phyloP scores from a whole-genome alignment of 1,140 invertebrate genomes.

The Pemphigus obesinymphae region DNA sequence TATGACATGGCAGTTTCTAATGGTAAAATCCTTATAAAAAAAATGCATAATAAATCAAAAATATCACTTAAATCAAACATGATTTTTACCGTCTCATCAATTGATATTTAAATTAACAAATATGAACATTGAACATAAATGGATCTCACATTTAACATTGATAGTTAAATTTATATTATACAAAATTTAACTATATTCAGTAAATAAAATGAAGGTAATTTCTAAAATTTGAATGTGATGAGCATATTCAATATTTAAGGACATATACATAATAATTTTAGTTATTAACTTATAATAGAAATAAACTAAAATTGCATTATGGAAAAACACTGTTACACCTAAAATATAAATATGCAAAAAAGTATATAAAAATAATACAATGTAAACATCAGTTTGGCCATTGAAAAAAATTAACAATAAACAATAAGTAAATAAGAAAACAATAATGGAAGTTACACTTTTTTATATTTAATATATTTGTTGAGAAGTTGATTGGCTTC shows the following conservation, averaged over 20 bases:
- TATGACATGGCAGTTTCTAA: background rate
- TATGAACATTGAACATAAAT: no score
- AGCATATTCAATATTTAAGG: background rate
- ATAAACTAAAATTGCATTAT: background rate
- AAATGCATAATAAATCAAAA: background rate
- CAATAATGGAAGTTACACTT: background rate
- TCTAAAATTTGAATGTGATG: background rate
- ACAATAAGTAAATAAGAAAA: background rate
- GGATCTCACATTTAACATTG: no score
- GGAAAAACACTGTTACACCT: background rate
- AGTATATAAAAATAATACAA: background rate
- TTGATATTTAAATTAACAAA: background rate
- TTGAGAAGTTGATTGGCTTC: conserved; percentile 31
- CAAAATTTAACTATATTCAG: background rate
- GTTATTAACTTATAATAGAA: background rate
- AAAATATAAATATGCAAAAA: background rate
- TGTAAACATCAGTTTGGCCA: background rate
- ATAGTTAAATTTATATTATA: background rate
- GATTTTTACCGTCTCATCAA: background rate
- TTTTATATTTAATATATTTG: conserved; percentile 35
- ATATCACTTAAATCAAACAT: background rate
- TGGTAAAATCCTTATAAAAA: background rate
- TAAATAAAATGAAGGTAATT: background rate
- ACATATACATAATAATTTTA: background rate
- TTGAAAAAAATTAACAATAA: background rate